Conservation (phyloP, 2,888 invertebrate genomes). For the Epinotia demarniana region DNA sequence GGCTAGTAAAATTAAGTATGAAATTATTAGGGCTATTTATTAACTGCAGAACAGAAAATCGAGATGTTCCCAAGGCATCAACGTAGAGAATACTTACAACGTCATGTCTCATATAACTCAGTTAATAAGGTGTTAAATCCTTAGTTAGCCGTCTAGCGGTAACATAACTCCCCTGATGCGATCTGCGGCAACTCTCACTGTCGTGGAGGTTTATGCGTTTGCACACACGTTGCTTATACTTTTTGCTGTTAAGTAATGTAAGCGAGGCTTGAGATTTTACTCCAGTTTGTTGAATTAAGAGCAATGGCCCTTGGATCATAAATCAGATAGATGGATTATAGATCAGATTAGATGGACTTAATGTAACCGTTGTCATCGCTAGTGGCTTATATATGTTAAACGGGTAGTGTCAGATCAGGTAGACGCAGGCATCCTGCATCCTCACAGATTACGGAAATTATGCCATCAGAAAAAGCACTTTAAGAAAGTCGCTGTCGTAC, state of each 20-base stretch:
- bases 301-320: not conserved
- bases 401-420: no score
- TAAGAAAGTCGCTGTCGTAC: no score
- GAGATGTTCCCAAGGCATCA: not conserved
- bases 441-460: no score
- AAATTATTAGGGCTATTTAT: no score
- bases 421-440: no score
- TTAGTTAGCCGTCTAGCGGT: conserved; percentile 8
- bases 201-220: conserved; percentile 33
- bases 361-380: no score
- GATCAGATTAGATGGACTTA: no score
- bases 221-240: conserved; percentile 3
- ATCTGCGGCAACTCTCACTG: conserved; percentile 31
- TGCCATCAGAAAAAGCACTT: no score
- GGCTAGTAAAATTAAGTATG: no score
- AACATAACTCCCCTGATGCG: conserved; percentile 33
- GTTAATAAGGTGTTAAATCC: conserved; percentile 43
- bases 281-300: conserved; percentile 6
- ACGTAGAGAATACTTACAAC: conserved; percentile 3
- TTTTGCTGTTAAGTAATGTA: conserved; percentile 25
- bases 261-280: not conserved
- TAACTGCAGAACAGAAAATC: not conserved
- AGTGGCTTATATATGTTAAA: no score
- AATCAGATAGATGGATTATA: no score
- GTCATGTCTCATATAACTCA: conserved; percentile 35